Base-by-base conservation (phyloP, 2,888 invertebrate genomes). In the Orthosia incerta region DNA sequence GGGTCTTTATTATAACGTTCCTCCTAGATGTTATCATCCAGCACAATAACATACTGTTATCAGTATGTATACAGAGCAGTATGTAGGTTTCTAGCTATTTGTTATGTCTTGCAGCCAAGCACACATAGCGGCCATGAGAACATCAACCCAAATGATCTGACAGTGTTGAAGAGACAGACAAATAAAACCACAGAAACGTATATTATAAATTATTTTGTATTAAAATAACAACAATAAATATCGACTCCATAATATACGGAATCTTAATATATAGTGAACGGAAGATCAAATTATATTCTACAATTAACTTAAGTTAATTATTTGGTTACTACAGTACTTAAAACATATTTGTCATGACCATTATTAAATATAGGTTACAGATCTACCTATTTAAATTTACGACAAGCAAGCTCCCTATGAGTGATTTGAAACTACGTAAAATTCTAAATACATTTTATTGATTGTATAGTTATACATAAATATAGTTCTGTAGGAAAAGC, bases 201-300 rank as follows among this genome's bases (percentile, higher is more conserved):
- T 67, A 71, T 69, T 71, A 82, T 85, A 63, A 81, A 82, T 85
- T 82, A 76, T 78, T 85, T 82, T 93, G 86, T 93, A 91, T 91
- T 91, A 88, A 93, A 88, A 90, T 92, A 94, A 93, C 92, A 93
- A 92, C 89, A 93, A 94, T 95, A 94, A 94, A 94, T 92, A 93
- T 89, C 85, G 89, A 87, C 87, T 93, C 93, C 95, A 92, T 95
- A 96, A 96, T 95, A 95, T 95, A 95, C 94, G 95, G 87, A 95
- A 88, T 88, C 87, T 86, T 82, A 82, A 80, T 71, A 79, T 80
- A 77, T 84, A 81, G 70, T 79, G 78, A 86, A 85, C 72, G 60
- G 66, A 75, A 71, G 63, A 84, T 86, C 80, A 79, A 76, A 76
- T 77, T 80, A 81, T 75, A 76, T 57, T 80, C 83, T 85, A 85